These are phyloP conservation scores for Lycodopsis pacificus DNA, from an alignment of 2,797 vertebrate species.

Conservation along the genomic window DNA sequence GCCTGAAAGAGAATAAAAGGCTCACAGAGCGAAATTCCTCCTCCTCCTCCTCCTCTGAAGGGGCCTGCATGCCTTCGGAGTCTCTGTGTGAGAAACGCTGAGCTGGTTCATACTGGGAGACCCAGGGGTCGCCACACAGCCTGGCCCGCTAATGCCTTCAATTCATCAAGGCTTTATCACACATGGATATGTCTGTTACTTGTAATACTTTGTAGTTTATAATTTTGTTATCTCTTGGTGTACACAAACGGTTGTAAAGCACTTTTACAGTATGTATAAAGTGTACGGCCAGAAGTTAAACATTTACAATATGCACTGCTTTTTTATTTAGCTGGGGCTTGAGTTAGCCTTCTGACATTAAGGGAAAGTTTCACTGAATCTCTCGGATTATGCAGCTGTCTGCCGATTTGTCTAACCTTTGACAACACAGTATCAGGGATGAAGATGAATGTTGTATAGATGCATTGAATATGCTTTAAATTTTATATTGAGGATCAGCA, in stretches of 20 bases:
- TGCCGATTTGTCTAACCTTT: not conserved
- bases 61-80: slow-evolving; percentile 72
- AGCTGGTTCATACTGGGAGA: slow-evolving; percentile 65
- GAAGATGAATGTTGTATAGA: slow-evolving; percentile 7
- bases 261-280: slow-evolving; percentile 16
- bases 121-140: slow-evolving; percentile 51
- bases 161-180: slow-evolving; percentile 49
- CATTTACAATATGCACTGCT: slow-evolving; percentile 15
- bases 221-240: slow-evolving; percentile 24
- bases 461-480: not conserved
- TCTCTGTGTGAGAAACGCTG: slow-evolving; percentile 71
- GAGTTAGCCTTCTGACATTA: not conserved
- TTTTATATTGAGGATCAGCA: slow-evolving; percentile 1
- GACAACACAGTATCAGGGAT: not conserved
- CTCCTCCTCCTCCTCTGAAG: slow-evolving; percentile 65
- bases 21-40: slow-evolving; percentile 65
- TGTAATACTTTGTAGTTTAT: slow-evolving; percentile 55
- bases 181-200: not conserved
- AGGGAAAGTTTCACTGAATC: not conserved
- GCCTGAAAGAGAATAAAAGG: slow-evolving; percentile 77
- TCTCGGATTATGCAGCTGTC: slow-evolving; percentile 7
- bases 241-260: slow-evolving; percentile 32
- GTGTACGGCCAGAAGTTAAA: slow-evolving; percentile 7
- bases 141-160: slow-evolving; percentile 36
- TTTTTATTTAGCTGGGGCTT: slow-evolving; percentile 10